Evolutionary conservation across 2,797 vertebrate species (phyloP), one percentile per base, ranked within the genome.

Genomic region (Etheostoma nigrum): DNA sequence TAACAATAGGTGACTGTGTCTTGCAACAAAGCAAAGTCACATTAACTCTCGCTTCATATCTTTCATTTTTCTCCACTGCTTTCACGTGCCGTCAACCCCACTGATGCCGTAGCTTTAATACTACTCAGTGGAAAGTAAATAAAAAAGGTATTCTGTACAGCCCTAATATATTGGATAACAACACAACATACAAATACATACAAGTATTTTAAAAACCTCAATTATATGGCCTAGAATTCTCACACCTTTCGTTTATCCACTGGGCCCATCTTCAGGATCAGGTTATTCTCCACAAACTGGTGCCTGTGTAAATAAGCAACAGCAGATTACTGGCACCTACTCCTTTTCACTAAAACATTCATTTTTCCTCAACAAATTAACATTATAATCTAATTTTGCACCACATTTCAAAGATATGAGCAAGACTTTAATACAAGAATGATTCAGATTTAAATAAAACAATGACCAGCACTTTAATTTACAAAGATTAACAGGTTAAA

Each of bases 221-320:
- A 55, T 47, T 53, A 25, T 3, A 60, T n/a, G 8, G 1, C 45
- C 2, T 40, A 16, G 44, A 64, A 67, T 61, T 53, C 21, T 91
- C 95, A 88, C 73, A 99, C 98, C 97, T 99, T 99, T 87, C 98
- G 95, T 94, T 99, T 99, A 93, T 99, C 98, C 83, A 99, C 98
- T 72, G 98, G 98, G 79, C 98, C 98, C 98, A 99, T 99, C 95
- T 99, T 99, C 82, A 99, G 93, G 87, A 99, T 99, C 92, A 99
- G 96, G 88, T 99, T 99, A 91, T 99, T 99, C 92, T 99, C 98
- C 95, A 99, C 98, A 96, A 99, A 99, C 88, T 98, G 97, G 88
- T 99, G 98, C 98, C 98, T 99, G 92, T 59, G 51, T 68, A 68
- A 85, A 75, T 7, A 76, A 76, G 10, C 8, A 83, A 67, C 15